A percentile compares a stretch with the other conserved stretches of the same genome.
These are phyloP conservation scores for Aphis gossypii DNA, from an alignment of 1,140 invertebrate species.

Conservation along the genomic window DNA sequence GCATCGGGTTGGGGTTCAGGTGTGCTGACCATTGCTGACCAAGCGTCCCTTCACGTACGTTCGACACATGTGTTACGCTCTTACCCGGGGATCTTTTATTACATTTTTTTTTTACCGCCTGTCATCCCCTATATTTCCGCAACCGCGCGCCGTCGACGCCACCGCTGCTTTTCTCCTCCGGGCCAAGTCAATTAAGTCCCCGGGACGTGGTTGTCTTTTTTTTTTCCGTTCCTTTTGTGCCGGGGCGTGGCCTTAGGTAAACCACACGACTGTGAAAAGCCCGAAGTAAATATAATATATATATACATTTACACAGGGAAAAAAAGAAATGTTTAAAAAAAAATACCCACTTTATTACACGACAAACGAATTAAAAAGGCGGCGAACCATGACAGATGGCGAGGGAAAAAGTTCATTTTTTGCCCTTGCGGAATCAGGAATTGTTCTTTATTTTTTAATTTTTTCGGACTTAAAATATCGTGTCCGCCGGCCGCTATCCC, in stretches of 20 bases:
- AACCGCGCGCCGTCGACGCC: not conserved
- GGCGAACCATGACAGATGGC: conserved; percentile 57
- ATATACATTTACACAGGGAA: not conserved
- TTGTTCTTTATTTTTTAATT: conserved; percentile 47
- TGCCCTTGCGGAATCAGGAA: conserved; percentile 10
- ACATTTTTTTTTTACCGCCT: conserved; percentile 49
- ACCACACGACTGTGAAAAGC: conserved; percentile 54
- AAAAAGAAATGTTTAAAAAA: conserved; percentile 38
- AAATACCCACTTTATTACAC: conserved; percentile 56
- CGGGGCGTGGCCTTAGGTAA: conserved; percentile 56
- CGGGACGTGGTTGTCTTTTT: conserved; percentile 42
- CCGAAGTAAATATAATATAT: conserved; percentile 19
- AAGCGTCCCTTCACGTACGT: conserved; percentile 54
- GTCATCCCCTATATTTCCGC: conserved; percentile 28
- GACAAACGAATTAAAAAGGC: conserved; percentile 58
- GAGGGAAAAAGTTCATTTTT: conserved; percentile 36
- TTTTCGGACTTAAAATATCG: conserved; percentile 54
- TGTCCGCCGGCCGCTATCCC: conserved; percentile 11
- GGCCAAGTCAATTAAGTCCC: conserved; percentile 55
- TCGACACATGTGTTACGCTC: conserved; percentile 57
- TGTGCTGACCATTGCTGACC: conserved; percentile 56
- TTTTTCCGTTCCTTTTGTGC: conserved; percentile 24
- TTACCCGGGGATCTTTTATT: conserved; percentile 34
- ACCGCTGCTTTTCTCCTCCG: conserved; percentile 20
- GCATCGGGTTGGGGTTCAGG: conserved; percentile 44